Evolutionary conservation across 2,113 vertebrate species (phyloP).

Genomic region (Coregonus clupeaformis): DNA sequence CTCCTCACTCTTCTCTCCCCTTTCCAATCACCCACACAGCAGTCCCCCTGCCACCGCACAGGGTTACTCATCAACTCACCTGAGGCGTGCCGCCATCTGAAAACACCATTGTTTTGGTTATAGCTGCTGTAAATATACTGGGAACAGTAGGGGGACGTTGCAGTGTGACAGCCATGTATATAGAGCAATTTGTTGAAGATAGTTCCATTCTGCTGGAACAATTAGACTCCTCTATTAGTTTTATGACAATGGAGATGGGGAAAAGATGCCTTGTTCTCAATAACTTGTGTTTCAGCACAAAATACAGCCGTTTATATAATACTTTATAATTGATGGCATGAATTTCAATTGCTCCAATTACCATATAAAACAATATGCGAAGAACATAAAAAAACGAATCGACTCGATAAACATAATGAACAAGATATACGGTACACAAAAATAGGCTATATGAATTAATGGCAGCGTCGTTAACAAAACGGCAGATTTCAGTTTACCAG

Average conservation of each 20-base stretch:
- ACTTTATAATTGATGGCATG: too few species aligned
- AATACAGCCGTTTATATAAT: background rate
- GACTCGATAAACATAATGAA: too few species aligned
- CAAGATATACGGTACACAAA: too few species aligned
- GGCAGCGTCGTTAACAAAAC: background rate
- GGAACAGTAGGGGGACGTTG: constrained; percentile 30
- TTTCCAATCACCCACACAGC: constrained; percentile 65
- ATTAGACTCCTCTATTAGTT: constrained; percentile 1
- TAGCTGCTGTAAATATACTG: constrained; percentile 30
- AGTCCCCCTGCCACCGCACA: constrained; percentile 41
- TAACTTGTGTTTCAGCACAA: background rate
- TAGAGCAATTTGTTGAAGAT: constrained; percentile 30
- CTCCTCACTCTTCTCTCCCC: constrained; percentile 40
- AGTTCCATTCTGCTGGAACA: background rate
- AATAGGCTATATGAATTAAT: too few species aligned
- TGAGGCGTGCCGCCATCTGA: constrained; percentile 52
- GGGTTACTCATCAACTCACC: constrained; percentile 67
- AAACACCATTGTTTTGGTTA: constrained; percentile 58
- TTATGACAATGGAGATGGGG: background rate
- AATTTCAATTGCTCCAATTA: too few species aligned
- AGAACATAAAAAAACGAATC: too few species aligned
- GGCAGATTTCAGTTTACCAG: background rate
- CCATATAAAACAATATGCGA: too few species aligned
- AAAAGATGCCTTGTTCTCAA: background rate
- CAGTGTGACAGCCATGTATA: constrained; percentile 28